A percentile compares a stretch with the other conserved stretches of the same genome.
phyloP scores from a whole-genome alignment of 92 coral and sea anemone genomes.

The Umimayanthus chanpuru region DNA sequence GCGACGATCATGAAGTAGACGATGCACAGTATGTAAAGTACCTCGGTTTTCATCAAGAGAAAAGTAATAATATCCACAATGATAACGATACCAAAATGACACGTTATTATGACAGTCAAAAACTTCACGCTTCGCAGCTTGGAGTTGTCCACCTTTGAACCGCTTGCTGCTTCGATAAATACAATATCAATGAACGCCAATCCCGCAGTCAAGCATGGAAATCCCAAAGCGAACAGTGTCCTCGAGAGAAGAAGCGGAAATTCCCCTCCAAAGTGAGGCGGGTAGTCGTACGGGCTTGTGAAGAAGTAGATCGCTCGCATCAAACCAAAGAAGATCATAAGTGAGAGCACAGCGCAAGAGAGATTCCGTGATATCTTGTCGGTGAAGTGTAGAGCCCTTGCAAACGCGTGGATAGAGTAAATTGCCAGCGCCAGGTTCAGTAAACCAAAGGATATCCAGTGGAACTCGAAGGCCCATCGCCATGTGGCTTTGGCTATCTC shows the following conservation, averaged over 20 bases:
- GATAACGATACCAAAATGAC: slow-evolving; percentile 20
- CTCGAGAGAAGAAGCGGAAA: slow-evolving; percentile 25
- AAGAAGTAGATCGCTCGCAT: slow-evolving; percentile 13
- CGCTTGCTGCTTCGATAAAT: slow-evolving; percentile 33
- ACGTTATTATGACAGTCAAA: slow-evolving; percentile 2
- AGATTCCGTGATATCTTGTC: slow-evolving; percentile 42
- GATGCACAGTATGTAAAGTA: slow-evolving; percentile 22
- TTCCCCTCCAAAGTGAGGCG: slow-evolving; percentile 12
- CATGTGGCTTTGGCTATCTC: not conserved
- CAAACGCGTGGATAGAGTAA: slow-evolving; percentile 10
- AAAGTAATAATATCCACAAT: slow-evolving; percentile 21
- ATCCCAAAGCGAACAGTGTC: slow-evolving; percentile 27
- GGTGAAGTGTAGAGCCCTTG: slow-evolving; percentile 1
- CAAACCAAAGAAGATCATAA: slow-evolving; percentile 28
- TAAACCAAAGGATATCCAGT: slow-evolving; percentile 26
- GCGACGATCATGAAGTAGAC: slow-evolving; percentile 18
- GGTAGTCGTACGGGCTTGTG: slow-evolving; percentile 30
- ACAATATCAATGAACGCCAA: slow-evolving; percentile 21
- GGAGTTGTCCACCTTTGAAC: slow-evolving; percentile 24
- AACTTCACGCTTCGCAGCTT: slow-evolving; percentile 37
- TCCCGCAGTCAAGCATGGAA: slow-evolving; percentile 39
- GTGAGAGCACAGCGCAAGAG: slow-evolving; percentile 18
- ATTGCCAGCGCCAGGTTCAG: not conserved
- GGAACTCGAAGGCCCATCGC: slow-evolving; percentile 32
- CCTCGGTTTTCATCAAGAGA: not conserved